Evolutionary conservation across 2,113 vertebrate genomes (phyloP).

Genomic region (Dissostichus mawsoni): DNA sequence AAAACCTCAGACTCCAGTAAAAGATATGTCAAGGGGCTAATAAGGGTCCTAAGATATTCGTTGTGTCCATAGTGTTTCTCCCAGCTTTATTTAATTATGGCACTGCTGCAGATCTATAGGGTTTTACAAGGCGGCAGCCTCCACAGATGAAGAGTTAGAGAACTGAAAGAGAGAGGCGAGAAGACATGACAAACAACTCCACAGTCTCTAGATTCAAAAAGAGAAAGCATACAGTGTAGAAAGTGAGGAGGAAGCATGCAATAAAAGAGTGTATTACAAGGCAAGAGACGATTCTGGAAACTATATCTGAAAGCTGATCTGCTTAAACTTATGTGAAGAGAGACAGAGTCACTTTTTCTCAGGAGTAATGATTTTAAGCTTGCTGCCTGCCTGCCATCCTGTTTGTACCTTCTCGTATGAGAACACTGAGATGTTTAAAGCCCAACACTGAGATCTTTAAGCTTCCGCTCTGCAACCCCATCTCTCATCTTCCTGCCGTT

Average conservation of each 20-base stretch:
- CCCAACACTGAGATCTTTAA: constrained; percentile 32
- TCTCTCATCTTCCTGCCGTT: constrained; percentile 33
- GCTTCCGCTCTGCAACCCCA: constrained; percentile 18
- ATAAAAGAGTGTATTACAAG: constrained; percentile 22
- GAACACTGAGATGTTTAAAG: constrained; percentile 5
- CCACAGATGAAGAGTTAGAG: constrained; percentile 27
- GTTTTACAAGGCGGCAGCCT: constrained; percentile 36
- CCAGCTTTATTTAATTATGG: constrained; percentile 28
- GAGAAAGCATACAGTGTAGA: background rate
- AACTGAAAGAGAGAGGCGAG: constrained; percentile 35
- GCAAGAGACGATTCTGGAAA: constrained; percentile 40
- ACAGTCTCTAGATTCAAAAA: constrained; percentile 1
- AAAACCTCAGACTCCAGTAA: constrained; percentile 49
- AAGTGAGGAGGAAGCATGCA: constrained; percentile 6
- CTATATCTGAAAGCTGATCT: constrained; percentile 71
- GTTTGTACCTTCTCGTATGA: constrained; percentile 41
- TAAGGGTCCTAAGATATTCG: constrained; percentile 55
- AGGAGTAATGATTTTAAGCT: constrained; percentile 71
- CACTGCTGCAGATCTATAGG: constrained; percentile 10
- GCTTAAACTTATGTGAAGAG: constrained; percentile 42
- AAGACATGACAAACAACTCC: constrained; percentile 20
- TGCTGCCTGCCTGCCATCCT: constrained; percentile 42
- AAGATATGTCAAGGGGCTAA: constrained; percentile 46
- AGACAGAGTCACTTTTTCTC: constrained; percentile 59
- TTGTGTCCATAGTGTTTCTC: constrained; percentile 20